Evolutionary conservation across 2,797 vertebrate species (phyloP).

Genomic region (Lates japonicus): DNA sequence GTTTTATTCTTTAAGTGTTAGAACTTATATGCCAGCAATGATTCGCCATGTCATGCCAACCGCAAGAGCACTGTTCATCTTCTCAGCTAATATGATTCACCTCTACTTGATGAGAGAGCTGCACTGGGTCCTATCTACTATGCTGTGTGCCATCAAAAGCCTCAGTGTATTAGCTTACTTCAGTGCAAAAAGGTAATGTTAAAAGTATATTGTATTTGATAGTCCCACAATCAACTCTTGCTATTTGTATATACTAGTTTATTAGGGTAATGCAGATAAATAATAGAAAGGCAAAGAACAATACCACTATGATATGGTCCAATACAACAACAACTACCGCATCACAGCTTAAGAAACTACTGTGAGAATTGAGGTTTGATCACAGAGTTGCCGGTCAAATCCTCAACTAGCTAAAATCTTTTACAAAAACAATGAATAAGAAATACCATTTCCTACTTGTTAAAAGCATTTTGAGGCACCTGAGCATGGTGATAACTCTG

Average conservation of each 20-base stretch:
- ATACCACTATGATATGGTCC: neutral
- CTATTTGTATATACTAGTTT: conserved; percentile 6
- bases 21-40: conserved; percentile 35
- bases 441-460: conserved; percentile 45
- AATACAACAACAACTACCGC: neutral
- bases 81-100: conserved; percentile 57
- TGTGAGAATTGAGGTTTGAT: neutral
- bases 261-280: neutral
- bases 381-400: conserved; percentile 28
- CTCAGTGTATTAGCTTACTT: conserved; percentile 11
- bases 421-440: conserved; percentile 18
- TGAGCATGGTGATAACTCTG: conserved; percentile 25
- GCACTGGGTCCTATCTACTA: conserved; percentile 45
- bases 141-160: conserved; percentile 41
- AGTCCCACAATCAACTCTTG: too few species aligned
- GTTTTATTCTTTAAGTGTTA: conserved; percentile 43
- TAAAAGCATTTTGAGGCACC: conserved; percentile 3
- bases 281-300: neutral
- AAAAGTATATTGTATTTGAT: conserved; percentile 21
- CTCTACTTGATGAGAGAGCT: conserved; percentile 58
- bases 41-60: conserved; percentile 48
- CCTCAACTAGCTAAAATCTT: conserved; percentile 15
- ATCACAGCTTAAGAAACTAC: neutral
- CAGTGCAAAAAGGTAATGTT: conserved; percentile 39
- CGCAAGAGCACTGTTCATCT: conserved; percentile 50